Conservation (phyloP, 2,797 vertebrate species). For the Pempheris klunzingeri region DNA sequence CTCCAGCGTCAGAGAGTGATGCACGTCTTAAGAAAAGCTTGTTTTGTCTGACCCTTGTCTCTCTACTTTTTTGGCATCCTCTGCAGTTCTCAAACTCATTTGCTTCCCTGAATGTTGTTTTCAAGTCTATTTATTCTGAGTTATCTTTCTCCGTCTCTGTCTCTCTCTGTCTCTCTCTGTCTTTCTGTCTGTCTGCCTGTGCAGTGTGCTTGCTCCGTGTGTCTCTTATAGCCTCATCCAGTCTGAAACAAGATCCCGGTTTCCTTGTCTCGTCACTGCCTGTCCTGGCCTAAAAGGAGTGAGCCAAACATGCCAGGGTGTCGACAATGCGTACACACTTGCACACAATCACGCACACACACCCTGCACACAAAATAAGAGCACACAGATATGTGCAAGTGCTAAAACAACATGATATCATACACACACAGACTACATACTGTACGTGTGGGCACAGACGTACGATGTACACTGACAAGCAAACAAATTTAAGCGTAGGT, state of each 20-base stretch:
- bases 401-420: slow-evolving; percentile 4
- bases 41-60: not conserved
- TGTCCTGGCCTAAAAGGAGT: slow-evolving; percentile 75
- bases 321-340: slow-evolving; percentile 57
- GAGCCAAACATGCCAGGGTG: slow-evolving; percentile 78
- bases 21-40: not conserved
- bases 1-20: slow-evolving; percentile 30
- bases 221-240: slow-evolving; percentile 88
- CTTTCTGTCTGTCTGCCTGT: slow-evolving; percentile 47
- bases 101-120: not conserved
- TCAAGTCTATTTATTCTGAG: not conserved
- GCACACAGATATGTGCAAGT: slow-evolving; percentile 10
- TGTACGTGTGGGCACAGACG: not conserved
- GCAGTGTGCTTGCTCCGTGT: slow-evolving; percentile 60
- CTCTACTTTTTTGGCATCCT: not conserved
- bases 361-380: slow-evolving; percentile 3
- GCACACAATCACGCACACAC: slow-evolving; percentile 8
- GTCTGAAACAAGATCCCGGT: slow-evolving; percentile 92
- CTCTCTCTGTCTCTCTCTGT: slow-evolving; percentile 30
- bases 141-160: slow-evolving; percentile 43
- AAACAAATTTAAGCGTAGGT: not conserved
- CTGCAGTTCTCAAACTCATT: not conserved
- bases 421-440: not conserved
- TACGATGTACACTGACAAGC: not conserved
- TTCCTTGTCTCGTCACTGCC: slow-evolving; percentile 79